A percentile compares a stretch with the other conserved stretches of the same genome.
phyloP scores from a whole-genome alignment of 2,797 vertebrate species.

The Buphagus erythrorhynchus region DNA sequence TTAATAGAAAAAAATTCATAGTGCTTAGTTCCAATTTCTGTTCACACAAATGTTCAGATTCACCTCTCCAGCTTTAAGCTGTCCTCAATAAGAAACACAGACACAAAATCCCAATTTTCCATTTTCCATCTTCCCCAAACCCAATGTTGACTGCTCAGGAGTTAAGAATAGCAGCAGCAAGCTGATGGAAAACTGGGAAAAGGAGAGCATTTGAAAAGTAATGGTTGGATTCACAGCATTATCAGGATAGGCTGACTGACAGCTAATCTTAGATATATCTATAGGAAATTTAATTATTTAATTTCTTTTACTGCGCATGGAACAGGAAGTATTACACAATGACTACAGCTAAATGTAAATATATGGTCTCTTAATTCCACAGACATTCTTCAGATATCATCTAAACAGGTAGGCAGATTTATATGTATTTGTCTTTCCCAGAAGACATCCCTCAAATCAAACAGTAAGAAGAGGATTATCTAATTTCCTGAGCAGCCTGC shows the following conservation, averaged over 20 bases:
- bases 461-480: background rate
- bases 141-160: background rate
- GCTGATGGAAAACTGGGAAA: background rate
- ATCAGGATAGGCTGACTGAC: background rate
- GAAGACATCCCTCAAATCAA: background rate
- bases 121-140: background rate
- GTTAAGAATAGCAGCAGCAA: slow-evolving; percentile 14
- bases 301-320: background rate
- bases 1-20: background rate
- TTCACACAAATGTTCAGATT: background rate
- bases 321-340: background rate
- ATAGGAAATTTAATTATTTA: background rate
- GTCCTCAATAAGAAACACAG: background rate
- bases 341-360: background rate
- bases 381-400: background rate
- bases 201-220: background rate
- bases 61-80: background rate
- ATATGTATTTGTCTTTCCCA: background rate
- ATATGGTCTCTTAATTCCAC: background rate
- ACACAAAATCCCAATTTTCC: background rate
- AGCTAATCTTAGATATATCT: background rate
- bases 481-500: background rate
- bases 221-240: background rate
- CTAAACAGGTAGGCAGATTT: background rate
- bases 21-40: background rate